These are phyloP conservation scores for Mesorhabditis belari DNA, from an alignment of 2,888 invertebrate species.

Conservation along the genomic window DNA sequence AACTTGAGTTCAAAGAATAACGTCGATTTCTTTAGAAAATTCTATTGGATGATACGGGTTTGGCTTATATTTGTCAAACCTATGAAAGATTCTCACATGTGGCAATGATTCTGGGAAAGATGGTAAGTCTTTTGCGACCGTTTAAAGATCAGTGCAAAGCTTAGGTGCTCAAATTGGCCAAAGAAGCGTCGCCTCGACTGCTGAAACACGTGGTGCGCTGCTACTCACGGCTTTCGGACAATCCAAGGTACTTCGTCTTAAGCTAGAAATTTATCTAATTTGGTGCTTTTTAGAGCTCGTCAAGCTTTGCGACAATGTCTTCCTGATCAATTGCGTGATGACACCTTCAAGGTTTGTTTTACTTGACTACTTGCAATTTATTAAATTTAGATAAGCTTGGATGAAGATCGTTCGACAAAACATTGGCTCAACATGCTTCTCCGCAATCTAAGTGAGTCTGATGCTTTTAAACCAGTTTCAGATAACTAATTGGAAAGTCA, in stretches of 20 bases:
- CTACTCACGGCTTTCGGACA: slow-evolving; percentile 91
- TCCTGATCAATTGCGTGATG: slow-evolving; percentile 90
- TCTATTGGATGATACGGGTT: slow-evolving; percentile 88
- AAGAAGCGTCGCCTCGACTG: slow-evolving; percentile 89
- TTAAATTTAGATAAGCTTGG: slow-evolving; percentile 17
- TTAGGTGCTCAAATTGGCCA: slow-evolving; percentile 82
- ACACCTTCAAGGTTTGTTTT: slow-evolving; percentile 85
- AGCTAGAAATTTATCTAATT: no score
- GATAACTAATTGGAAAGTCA: no score
- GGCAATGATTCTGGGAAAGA: slow-evolving; percentile 97
- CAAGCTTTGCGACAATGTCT: slow-evolving; percentile 93
- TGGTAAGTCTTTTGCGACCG: no score
- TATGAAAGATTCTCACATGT: slow-evolving; percentile 99
- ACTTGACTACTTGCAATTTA: neutral
- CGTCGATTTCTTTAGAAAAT: slow-evolving; percentile 96
- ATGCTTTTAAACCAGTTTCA: no score
- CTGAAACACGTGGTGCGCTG: slow-evolving; percentile 97
- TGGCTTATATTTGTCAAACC: slow-evolving; percentile 97
- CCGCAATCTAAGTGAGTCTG: slow-evolving; percentile 70
- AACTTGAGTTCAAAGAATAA: slow-evolving; percentile 73
- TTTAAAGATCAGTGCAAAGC: no score
- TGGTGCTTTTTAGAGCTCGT: slow-evolving; percentile 66
- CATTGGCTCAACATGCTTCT: slow-evolving; percentile 89
- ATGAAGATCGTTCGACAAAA: slow-evolving; percentile 93
- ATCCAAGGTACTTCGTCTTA: slow-evolving; percentile 67